phyloP scores from a whole-genome alignment of 1,140 invertebrate species.

The Bombus vancouverensis region DNA sequence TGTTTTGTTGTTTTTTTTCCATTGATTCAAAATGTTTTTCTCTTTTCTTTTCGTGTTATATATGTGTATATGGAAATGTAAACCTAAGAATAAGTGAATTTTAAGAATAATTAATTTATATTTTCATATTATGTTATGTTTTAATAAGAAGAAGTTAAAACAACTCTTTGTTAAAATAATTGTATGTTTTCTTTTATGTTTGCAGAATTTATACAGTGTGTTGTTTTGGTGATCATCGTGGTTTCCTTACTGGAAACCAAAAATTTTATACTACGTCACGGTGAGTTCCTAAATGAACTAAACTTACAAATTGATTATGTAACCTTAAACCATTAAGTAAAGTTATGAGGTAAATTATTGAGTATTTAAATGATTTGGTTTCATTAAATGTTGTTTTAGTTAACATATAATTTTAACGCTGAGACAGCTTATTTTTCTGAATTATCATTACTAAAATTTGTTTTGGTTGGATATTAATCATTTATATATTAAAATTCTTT shows the following conservation, averaged over 20 bases:
- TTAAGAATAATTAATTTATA: neutral
- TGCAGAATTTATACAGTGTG: slow-evolving; percentile 51
- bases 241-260: slow-evolving; percentile 75
- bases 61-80: neutral
- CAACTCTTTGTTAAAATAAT: neutral
- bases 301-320: neutral
- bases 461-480: neutral
- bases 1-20: slow-evolving; percentile 4
- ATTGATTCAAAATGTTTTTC: neutral
- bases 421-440: neutral
- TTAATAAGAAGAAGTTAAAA: neutral
- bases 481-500: neutral
- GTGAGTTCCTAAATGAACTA: slow-evolving; percentile 64
- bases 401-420: neutral
- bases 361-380: neutral
- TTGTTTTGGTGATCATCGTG: slow-evolving; percentile 73
- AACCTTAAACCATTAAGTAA: neutral
- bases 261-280: slow-evolving; percentile 73
- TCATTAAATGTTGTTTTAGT: neutral
- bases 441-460: neutral
- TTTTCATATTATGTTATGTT: neutral
- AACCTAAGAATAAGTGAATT: neutral
- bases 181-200: slow-evolving; percentile 24
- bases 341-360: neutral
- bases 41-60: neutral